Conservation (phyloP, 2,113 vertebrate species). For the Emberiza fucata region DNA sequence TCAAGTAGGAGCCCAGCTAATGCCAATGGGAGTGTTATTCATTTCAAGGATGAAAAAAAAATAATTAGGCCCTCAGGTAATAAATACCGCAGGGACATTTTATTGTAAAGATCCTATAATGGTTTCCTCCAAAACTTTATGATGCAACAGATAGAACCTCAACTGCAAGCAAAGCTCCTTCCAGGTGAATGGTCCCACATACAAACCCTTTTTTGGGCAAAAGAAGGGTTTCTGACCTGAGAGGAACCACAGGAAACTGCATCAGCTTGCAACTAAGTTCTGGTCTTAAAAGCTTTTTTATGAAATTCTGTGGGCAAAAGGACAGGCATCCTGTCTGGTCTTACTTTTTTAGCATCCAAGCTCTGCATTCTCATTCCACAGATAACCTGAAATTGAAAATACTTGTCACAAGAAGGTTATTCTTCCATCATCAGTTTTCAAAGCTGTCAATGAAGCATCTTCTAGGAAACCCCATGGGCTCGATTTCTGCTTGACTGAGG, state of each 20-base stretch:
- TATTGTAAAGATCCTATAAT: neutral
- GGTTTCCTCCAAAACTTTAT: neutral
- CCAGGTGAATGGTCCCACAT: neutral
- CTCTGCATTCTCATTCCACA: neutral
- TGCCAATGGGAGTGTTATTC: neutral
- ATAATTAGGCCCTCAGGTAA: neutral
- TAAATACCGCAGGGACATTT: neutral
- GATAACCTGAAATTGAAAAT: neutral
- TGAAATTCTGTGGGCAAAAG: neutral
- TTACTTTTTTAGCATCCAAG: neutral
- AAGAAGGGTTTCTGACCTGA: neutral
- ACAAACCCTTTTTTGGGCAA: neutral
- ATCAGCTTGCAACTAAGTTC: neutral
- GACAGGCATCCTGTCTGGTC: neutral
- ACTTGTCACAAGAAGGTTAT: neutral
- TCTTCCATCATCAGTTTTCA: neutral
- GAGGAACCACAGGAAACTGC: neutral
- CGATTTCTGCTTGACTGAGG: neutral
- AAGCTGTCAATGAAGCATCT: neutral
- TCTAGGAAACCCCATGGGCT: neutral
- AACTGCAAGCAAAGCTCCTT: neutral
- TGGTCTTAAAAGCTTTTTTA: neutral
- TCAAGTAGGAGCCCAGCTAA: neutral
- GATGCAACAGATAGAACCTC: neutral
- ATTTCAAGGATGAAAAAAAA: neutral